phyloP scores from a whole-genome alignment of 2,888 invertebrate species.

The Eilema griseolum region DNA sequence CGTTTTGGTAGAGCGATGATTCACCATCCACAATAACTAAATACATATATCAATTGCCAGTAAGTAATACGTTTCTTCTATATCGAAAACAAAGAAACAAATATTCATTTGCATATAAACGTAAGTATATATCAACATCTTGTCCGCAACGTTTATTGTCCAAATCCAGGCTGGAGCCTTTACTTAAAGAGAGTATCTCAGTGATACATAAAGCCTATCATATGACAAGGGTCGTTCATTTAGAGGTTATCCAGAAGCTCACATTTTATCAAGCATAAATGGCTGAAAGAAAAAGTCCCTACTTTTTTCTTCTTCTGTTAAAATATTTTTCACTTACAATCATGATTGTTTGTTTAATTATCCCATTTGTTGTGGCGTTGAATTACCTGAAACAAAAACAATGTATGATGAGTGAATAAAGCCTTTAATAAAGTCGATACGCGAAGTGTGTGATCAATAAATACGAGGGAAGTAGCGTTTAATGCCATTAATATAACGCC shows the following conservation, averaged over 20 bases:
- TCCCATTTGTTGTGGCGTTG: slow-evolving; percentile 10
- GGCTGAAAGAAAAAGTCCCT: neutral
- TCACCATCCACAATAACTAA: slow-evolving; percentile 42
- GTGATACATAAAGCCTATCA: slow-evolving; percentile 9
- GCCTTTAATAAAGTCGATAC: slow-evolving; percentile 45
- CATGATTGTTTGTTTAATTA: neutral
- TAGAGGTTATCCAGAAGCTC: neutral
- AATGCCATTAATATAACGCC: slow-evolving; percentile 47
- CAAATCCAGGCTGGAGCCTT: neutral
- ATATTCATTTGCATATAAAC: slow-evolving; percentile 25
- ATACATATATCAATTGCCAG: slow-evolving; percentile 52
- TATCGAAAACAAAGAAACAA: slow-evolving; percentile 38
- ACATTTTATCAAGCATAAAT: slow-evolving; percentile 3
- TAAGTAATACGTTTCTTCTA: slow-evolving; percentile 45
- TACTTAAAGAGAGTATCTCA: neutral
- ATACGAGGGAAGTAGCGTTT: slow-evolving; percentile 47
- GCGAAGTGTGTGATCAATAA: slow-evolving; percentile 47
- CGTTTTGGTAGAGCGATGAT: slow-evolving; percentile 34
- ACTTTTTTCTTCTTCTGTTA: too few species aligned
- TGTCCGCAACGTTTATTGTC: neutral
- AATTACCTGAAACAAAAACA: slow-evolving; percentile 57
- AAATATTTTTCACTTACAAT: slow-evolving; percentile 25
- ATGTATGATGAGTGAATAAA: slow-evolving; percentile 45
- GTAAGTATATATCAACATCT: slow-evolving; percentile 17
- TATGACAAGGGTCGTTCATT: slow-evolving; percentile 13